Evolutionary conservation across 2,888 invertebrate species (phyloP).

Genomic region (Acleris emargana): DNA sequence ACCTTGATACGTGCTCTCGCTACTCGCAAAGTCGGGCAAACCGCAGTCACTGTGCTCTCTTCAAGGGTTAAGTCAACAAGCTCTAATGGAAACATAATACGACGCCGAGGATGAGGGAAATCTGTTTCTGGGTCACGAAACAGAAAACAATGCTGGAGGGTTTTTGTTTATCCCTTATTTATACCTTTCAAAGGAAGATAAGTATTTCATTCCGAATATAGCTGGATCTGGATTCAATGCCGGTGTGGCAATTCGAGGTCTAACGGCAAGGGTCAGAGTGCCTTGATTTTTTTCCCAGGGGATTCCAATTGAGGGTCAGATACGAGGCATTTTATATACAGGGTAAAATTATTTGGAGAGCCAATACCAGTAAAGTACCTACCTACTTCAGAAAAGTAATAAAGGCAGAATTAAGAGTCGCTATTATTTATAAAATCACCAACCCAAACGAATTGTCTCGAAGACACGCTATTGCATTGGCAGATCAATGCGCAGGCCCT

Average conservation of each 20-base stretch:
- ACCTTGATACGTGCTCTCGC: conserved; percentile 55
- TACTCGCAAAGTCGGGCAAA: conserved; percentile 48
- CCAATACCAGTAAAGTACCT: conserved; percentile 3
- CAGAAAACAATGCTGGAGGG: conserved; percentile 64
- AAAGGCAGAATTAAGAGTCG: no score
- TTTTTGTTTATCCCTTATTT: conserved; percentile 64
- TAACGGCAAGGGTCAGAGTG: conserved; percentile 9
- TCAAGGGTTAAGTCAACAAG: conserved; percentile 72
- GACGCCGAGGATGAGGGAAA: conserved; percentile 54
- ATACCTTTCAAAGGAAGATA: conserved; percentile 54
- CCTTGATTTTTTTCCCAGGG: conserved; percentile 2
- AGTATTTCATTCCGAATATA: conserved; percentile 48
- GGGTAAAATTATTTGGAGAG: neutral
- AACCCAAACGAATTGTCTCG: no score
- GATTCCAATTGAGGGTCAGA: conserved; percentile 2
- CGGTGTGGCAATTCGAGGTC: conserved; percentile 5
- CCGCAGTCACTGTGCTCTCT: conserved; percentile 54
- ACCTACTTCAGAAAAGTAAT: neutral
- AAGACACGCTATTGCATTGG: no score
- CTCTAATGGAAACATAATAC: conserved; percentile 74
- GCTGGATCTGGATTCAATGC: conserved; percentile 22
- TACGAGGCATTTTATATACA: conserved; percentile 1
- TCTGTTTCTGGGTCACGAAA: conserved; percentile 64
- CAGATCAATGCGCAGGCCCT: no score
- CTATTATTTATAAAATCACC: no score